Evolutionary conservation across 2,888 invertebrate species (phyloP), one percentile per base, ranked within the genome.

Genomic region (Tanytarsus gracilentus): DNA sequence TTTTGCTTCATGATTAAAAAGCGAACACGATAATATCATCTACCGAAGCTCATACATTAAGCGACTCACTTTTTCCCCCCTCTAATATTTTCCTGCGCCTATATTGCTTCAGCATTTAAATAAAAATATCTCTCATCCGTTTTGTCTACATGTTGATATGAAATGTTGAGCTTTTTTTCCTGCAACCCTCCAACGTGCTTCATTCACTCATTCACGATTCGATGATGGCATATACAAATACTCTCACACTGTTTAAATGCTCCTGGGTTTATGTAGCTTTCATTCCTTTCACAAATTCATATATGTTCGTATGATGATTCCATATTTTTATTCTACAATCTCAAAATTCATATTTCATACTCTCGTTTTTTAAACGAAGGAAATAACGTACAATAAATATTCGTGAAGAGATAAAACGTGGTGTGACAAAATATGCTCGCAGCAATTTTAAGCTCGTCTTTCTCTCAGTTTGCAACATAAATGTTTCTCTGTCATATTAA

Each of bases 401-500:
- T 33, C 39, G 30, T 40, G 44, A n/a, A 30, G 55, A 58, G 58
- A 58, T 58, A 58, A 44, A 48, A 58, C 40, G 58, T 58, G 58
- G 58, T 58, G 58, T 58, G 58, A 58, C 58, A 58, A 58, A 58
- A 58, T 58, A 58, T 58, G 58, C 58, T 58, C 14, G 48, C 44
- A 58, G 58, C 58, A 40, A 48, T 48, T 48, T 51, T 51, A 29
- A 30, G 27, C 30, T 58, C 40, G 16, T 44, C 21, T 44, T 44
- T 18, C 23, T 44, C 11, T 4, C 21, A 1, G 5, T 5, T 8
- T 44, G 18, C 44, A 16, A 5, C 44, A 44, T 36, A 36, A 14
- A 16, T 36, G 44, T 16, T 16, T 44, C 18, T 44, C 6, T 40
- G 18, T 40, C 11, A 29, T 29, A 7, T 29, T 29, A 29, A 7